phyloP scores from a whole-genome alignment of 2,113 vertebrate genomes.

The Orcinus orca region DNA sequence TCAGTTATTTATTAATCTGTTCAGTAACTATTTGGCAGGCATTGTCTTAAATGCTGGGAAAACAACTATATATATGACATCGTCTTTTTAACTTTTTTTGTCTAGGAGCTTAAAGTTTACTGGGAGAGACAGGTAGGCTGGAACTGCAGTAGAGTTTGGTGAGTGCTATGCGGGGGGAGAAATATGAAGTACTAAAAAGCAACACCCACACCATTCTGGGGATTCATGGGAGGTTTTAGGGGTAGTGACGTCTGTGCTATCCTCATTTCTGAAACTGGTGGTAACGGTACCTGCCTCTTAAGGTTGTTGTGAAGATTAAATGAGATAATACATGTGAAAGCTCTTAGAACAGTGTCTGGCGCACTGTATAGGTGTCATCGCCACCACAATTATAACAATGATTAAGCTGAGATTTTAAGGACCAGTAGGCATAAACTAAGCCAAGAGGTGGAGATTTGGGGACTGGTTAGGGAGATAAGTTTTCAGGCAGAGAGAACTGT shows the following conservation, averaged over 20 bases:
- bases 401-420: neutral
- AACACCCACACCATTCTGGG: neutral
- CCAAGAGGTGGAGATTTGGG: neutral
- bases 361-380: neutral
- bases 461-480: neutral
- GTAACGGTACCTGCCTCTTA: neutral
- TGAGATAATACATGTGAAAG: neutral
- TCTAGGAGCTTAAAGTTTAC: neutral
- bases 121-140: neutral
- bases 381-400: neutral
- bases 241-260: neutral
- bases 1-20: neutral
- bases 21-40: neutral
- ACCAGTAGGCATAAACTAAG: neutral
- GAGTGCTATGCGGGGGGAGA: neutral
- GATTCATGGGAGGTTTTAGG: neutral
- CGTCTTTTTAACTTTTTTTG: neutral
- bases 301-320: neutral
- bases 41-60: neutral
- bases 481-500: neutral
- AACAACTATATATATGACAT: neutral
- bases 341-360: neutral
- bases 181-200: neutral
- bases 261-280: neutral
- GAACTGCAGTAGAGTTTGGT: neutral